Percentiles rank a stretch among this genome's conserved stretches.
These are phyloP conservation scores for Chrosomus eos DNA, from an alignment of 2,797 vertebrate species.

Conservation along the genomic window DNA sequence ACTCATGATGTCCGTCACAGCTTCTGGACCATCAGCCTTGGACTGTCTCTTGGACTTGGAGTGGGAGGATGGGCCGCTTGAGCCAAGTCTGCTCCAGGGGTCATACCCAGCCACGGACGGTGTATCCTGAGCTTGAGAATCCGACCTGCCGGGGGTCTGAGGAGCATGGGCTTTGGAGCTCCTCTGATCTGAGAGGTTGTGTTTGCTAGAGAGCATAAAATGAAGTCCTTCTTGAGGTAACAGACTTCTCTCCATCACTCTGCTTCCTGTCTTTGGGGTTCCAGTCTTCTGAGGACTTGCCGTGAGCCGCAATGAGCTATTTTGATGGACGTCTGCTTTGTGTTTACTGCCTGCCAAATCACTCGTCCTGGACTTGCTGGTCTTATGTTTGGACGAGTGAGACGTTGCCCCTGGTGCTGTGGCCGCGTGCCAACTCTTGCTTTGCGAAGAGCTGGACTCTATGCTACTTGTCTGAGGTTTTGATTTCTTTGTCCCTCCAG, in stretches of 20 bases:
- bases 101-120: constrained; percentile 68
- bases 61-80: constrained; percentile 63
- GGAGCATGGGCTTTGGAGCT: constrained; percentile 64
- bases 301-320: constrained; percentile 69
- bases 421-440: constrained; percentile 35
- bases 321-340: constrained; percentile 67
- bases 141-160: constrained; percentile 54
- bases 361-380: constrained; percentile 56
- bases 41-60: constrained; percentile 82
- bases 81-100: constrained; percentile 72
- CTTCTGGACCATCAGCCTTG: constrained; percentile 76
- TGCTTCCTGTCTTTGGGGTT: constrained; percentile 72
- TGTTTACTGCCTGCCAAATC: constrained; percentile 61
- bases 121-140: constrained; percentile 64
- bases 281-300: constrained; percentile 69
- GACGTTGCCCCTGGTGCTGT: constrained; percentile 65
- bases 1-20: constrained; percentile 85
- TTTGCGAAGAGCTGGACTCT: constrained; percentile 52
- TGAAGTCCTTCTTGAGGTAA: constrained; percentile 79
- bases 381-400: constrained; percentile 68
- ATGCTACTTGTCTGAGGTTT: constrained; percentile 57
- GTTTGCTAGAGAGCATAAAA: constrained; percentile 82
- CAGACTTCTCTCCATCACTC: constrained; percentile 77
- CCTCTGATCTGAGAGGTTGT: constrained; percentile 72
- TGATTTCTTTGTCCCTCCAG: constrained; percentile 60